A percentile compares a stretch with the other conserved stretches of the same genome.
Conservation (phyloP, 1,140 invertebrate genomes). For the Papilio machaon region DNA sequence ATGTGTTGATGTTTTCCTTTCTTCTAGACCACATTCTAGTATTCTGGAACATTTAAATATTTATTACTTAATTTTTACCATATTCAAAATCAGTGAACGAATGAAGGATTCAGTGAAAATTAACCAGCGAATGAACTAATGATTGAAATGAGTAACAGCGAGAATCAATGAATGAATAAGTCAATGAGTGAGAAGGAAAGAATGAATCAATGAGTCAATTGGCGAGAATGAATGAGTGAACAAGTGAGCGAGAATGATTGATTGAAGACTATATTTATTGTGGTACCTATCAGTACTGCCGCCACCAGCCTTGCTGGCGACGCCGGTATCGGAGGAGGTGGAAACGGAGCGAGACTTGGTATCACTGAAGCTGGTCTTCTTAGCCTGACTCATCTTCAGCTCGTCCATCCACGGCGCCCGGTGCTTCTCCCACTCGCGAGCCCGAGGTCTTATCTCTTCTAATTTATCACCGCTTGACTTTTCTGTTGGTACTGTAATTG, state of each 20-base stretch:
- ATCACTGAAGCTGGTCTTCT: slow-evolving; percentile 80
- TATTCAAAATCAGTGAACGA: no score
- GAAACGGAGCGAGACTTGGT: slow-evolving; percentile 67
- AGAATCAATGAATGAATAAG: no score
- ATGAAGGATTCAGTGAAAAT: no score
- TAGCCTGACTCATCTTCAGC: slow-evolving; percentile 85
- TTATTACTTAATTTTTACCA: neutral
- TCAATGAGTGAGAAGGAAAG: neutral
- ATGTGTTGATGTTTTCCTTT: slow-evolving; percentile 66
- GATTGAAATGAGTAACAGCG: no score
- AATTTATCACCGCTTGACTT: slow-evolving; percentile 67
- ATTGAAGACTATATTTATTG: neutral
- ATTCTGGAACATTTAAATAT: slow-evolving; percentile 56
- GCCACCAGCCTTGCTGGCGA: slow-evolving; percentile 49
- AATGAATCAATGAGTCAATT: no score
- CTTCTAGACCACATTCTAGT: slow-evolving; percentile 71
- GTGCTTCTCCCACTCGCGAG: slow-evolving; percentile 83
- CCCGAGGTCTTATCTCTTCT: slow-evolving; percentile 73
- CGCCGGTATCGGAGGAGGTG: slow-evolving; percentile 44
- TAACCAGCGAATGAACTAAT: no score
- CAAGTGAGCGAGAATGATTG: neutral
- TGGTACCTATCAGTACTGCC: slow-evolving; percentile 64
- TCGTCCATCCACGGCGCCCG: slow-evolving; percentile 87
- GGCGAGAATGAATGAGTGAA: no score
- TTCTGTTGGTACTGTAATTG: slow-evolving; percentile 56